Evolutionary conservation across 2,113 vertebrate species (phyloP).

Genomic region (Cottus gobio): DNA sequence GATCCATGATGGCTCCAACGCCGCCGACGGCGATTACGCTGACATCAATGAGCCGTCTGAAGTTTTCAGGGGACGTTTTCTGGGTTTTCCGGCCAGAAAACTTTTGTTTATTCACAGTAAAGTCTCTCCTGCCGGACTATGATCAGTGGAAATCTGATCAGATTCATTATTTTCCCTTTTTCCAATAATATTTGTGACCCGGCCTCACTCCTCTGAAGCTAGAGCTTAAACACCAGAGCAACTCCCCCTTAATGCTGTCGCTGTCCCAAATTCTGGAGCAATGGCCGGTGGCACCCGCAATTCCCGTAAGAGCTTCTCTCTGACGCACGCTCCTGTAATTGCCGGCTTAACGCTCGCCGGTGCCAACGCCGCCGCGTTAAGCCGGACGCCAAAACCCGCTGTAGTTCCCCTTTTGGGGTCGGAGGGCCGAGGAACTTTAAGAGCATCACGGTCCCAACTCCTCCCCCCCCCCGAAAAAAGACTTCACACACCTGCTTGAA

Average conservation of each 20-base stretch:
- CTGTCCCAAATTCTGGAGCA: slow-evolving; percentile 10
- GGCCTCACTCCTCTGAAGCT: no score
- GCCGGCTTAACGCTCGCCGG: not conserved
- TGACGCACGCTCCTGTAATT: slow-evolving; percentile 17
- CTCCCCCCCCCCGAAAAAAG: slow-evolving; percentile 9
- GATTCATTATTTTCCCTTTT: no score
- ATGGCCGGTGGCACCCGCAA: slow-evolving; percentile 1
- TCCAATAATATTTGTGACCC: no score
- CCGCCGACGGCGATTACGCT: not conserved
- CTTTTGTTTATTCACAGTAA: no score
- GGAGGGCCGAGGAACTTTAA: not conserved
- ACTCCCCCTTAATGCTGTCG: not conserved
- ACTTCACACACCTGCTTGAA: slow-evolving; percentile 44
- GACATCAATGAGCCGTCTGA: slow-evolving; percentile 5
- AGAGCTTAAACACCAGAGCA: no score
- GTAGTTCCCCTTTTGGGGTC: not conserved
- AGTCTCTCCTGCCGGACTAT: no score
- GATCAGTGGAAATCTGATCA: no score
- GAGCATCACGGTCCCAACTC: not conserved
- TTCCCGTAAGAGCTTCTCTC: not conserved
- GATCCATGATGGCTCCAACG: not conserved
- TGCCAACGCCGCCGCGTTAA: not conserved
- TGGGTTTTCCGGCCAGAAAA: no score
- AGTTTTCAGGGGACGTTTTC: not conserved
- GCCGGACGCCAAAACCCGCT: not conserved